A percentile compares a stretch with the other conserved stretches of the same genome.
These are phyloP conservation scores for Saccopteryx leptura DNA, from an alignment of 2,113 vertebrate genomes.

Conservation along the genomic window DNA sequence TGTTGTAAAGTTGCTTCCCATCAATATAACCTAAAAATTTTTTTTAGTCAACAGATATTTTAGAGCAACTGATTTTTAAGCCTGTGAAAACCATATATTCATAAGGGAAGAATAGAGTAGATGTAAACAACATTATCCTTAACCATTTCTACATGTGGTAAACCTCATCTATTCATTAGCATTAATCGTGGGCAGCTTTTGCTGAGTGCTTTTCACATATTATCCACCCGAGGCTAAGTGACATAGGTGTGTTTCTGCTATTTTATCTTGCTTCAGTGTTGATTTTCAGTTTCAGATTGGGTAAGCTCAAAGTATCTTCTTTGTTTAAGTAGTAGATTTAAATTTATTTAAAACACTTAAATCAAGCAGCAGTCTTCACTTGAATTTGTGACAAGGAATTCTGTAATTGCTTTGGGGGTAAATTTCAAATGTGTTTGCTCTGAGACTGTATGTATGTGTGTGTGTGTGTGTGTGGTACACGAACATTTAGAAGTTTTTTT, in stretches of 20 bases:
- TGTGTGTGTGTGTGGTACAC: background rate
- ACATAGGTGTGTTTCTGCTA: conserved; percentile 56
- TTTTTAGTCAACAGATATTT: conserved; percentile 43
- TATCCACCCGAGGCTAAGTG: background rate
- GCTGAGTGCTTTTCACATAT: background rate
- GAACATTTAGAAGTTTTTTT: background rate
- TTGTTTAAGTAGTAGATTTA: conserved; percentile 47
- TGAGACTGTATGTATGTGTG: background rate
- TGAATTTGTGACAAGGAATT: conserved; percentile 44
- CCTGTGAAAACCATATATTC: conserved; percentile 21
- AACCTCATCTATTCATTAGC: conserved; percentile 16
- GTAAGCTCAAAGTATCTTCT: conserved; percentile 41
- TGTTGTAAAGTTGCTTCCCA: conserved; percentile 29
- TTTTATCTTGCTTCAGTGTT: conserved; percentile 7
- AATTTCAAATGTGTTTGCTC: conserved; percentile 5
- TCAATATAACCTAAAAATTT: conserved; percentile 26
- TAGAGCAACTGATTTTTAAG: conserved; percentile 61
- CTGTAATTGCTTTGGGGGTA: background rate
- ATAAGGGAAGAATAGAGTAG: background rate
- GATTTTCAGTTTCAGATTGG: conserved; percentile 38
- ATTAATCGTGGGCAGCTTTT: background rate
- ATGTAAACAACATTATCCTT: conserved; percentile 22
- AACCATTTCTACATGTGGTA: conserved; percentile 33
- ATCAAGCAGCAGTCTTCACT: background rate
- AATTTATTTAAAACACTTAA: conserved; percentile 49